These are phyloP conservation scores for Accipiter cooperii DNA, from an alignment of 2,113 vertebrate species.

Conservation along the genomic window DNA sequence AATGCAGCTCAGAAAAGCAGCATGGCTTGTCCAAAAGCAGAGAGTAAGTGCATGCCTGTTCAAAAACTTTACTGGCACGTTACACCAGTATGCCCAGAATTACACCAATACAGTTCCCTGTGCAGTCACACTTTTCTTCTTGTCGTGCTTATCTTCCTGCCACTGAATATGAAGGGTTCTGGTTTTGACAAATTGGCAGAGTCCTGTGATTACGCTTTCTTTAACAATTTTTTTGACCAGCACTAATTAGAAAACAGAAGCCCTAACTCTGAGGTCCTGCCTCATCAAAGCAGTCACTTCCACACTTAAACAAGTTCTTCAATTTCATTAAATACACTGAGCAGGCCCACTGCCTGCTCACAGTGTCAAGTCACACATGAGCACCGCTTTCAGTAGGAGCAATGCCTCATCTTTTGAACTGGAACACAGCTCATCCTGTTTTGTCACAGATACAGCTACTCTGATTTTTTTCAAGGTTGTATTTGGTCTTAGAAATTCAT, in stretches of 20 bases:
- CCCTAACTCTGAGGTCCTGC: neutral
- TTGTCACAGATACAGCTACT: neutral
- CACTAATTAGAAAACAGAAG: neutral
- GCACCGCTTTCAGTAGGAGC: neutral
- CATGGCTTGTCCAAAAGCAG: neutral
- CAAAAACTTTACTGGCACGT: neutral
- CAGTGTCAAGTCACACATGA: rapidly evolving
- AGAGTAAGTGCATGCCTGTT: neutral
- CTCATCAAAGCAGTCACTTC: neutral
- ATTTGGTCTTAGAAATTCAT: neutral
- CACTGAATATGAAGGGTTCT: neutral
- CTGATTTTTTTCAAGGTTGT: neutral
- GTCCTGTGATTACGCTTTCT: neutral
- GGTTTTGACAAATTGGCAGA: neutral
- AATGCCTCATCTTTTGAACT: neutral
- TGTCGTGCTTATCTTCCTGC: neutral
- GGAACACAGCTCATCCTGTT: neutral
- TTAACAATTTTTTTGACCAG: neutral
- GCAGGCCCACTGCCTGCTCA: neutral
- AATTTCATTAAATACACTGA: neutral
- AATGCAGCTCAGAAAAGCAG: neutral
- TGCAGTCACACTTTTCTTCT: neutral
- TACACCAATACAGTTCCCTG: neutral
- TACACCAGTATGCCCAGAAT: neutral
- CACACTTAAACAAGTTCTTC: neutral